Evolutionary conservation across 1,140 invertebrate genomes (phyloP).

Genomic region (Dufourea novaeangliae): DNA sequence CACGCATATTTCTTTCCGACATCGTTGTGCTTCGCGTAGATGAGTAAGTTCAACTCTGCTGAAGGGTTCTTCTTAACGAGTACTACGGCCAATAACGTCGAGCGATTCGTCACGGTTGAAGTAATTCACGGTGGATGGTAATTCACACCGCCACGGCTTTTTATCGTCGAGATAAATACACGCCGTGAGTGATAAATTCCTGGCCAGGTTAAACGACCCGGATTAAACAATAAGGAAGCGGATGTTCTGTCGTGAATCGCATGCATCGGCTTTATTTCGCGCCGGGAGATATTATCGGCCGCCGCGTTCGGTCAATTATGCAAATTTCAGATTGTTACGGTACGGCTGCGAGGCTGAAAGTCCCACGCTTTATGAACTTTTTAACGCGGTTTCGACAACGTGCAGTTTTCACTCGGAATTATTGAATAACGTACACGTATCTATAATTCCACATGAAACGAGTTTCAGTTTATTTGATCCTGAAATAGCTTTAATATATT

Average conservation of each 20-base stretch:
- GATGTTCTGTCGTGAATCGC: conserved; percentile 30
- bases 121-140: conserved; percentile 8
- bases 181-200: conserved; percentile 21
- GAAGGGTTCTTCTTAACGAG: neutral
- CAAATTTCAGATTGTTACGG: conserved; percentile 23
- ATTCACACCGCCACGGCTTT: conserved; percentile 18
- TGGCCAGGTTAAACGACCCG: conserved; percentile 21
- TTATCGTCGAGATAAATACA: conserved; percentile 32
- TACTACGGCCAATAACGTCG: neutral
- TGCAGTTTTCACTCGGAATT: neutral
- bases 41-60: neutral
- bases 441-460: neutral
- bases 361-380: conserved; percentile 4
- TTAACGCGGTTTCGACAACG: conserved; percentile 8
- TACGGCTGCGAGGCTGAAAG: neutral
- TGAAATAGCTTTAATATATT: neutral
- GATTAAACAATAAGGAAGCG: conserved; percentile 38
- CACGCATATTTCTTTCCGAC: neutral
- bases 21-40: neutral
- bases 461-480: neutral
- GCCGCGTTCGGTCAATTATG: conserved; percentile 15
- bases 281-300: conserved; percentile 23
- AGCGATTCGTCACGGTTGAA: conserved; percentile 2
- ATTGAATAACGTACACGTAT: neutral
- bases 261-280: conserved; percentile 20